A percentile compares a stretch with the other conserved stretches of the same genome.
Evolutionary conservation across 1,140 invertebrate species (phyloP).

Genomic region (Panagrolaimus sp.): DNA sequence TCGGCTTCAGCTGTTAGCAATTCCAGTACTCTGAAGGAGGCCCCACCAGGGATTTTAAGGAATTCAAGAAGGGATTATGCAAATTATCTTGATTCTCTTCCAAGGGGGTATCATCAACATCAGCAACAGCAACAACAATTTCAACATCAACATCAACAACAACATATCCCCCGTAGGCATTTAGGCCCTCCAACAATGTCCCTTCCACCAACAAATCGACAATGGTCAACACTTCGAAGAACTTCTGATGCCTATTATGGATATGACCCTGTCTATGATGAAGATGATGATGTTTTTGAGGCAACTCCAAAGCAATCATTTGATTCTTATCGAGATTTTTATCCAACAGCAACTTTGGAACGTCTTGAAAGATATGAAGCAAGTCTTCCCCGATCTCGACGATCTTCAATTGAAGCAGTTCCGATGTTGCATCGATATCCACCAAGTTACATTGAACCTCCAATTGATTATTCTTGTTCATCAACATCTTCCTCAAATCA

Average conservation of each 20-base stretch:
- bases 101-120: background rate
- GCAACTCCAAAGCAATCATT: background rate
- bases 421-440: slow-evolving; percentile 11
- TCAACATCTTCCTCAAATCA: background rate
- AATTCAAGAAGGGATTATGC: background rate
- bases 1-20: background rate
- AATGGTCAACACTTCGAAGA: background rate
- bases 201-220: background rate
- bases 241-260: background rate
- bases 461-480: background rate
- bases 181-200: background rate
- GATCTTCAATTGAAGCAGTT: background rate
- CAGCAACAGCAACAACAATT: background rate
- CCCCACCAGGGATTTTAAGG: background rate
- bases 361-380: background rate
- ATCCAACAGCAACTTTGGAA: background rate
- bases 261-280: slow-evolving; percentile 1
- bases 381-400: background rate
- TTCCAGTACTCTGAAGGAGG: background rate
- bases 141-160: background rate
- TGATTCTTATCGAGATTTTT: background rate
- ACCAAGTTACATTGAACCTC: background rate
- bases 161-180: background rate
- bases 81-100: background rate
- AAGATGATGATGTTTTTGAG: background rate